These are phyloP conservation scores for Lucilia sericata DNA, from an alignment of 1,140 invertebrate genomes.

Conservation along the genomic window DNA sequence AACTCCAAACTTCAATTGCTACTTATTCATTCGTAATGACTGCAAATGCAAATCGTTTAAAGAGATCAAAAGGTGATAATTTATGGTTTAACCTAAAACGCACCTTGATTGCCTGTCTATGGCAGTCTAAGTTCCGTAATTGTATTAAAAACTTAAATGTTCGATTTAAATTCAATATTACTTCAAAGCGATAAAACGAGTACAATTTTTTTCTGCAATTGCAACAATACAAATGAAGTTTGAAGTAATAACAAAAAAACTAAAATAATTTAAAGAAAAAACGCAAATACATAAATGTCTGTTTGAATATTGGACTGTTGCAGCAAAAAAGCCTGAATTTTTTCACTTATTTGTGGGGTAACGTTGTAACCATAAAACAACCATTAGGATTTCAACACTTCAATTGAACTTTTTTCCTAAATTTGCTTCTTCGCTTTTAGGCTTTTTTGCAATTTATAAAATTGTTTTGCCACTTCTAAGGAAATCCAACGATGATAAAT, in stretches of 20 bases:
- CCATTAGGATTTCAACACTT: constrained; percentile 26
- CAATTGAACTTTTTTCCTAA: background rate
- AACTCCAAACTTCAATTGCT: background rate
- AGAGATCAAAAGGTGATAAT: constrained; percentile 34
- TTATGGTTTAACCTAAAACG: constrained; percentile 37
- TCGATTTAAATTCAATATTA: background rate
- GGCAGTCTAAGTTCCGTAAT: background rate
- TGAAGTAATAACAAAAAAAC: background rate
- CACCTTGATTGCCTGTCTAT: constrained; percentile 26
- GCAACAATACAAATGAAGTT: background rate
- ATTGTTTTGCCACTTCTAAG: background rate
- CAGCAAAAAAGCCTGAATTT: background rate
- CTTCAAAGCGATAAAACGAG: background rate
- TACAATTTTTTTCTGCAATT: background rate
- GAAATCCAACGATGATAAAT: constrained; percentile 13
- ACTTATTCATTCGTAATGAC: background rate
- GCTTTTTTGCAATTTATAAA: background rate
- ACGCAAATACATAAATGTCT: background rate
- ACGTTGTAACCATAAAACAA: background rate
- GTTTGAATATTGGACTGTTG: background rate
- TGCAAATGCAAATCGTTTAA: background rate
- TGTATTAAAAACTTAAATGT: background rate
- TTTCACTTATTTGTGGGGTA: background rate
- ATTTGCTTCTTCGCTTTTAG: background rate
- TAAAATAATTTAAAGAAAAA: too few relatives aligned